Percentiles rank a stretch among this genome's conserved stretches.
phyloP scores from a whole-genome alignment of 2,888 invertebrate species.

The Caenorhabditis imperialis region DNA sequence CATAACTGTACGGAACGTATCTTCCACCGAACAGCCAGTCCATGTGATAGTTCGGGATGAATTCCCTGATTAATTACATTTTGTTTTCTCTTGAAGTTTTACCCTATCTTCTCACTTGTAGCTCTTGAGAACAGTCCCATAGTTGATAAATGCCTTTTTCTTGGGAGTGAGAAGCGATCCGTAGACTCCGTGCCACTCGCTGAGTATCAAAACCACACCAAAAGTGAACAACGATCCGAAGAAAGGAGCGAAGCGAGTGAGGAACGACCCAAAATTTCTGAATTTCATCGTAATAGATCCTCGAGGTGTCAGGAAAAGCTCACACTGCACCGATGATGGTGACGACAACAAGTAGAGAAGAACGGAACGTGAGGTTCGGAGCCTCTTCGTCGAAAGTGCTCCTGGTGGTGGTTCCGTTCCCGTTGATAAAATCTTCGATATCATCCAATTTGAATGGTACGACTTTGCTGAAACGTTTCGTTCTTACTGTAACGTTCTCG shows the following conservation, averaged over 20 bases:
- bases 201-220: conserved; percentile 3
- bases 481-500: background rate
- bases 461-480: conserved; percentile 11
- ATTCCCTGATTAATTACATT: conserved; percentile 32
- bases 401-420: conserved; percentile 12
- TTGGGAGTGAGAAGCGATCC: conserved; percentile 22
- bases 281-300: background rate
- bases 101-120: conserved; percentile 15
- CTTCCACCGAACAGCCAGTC: conserved; percentile 44
- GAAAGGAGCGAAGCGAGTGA: conserved; percentile 7
- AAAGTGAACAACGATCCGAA: conserved; percentile 19
- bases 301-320: background rate
- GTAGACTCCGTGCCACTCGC: conserved; percentile 46
- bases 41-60: conserved; percentile 40
- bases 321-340: conserved; percentile 10
- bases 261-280: conserved; percentile 4
- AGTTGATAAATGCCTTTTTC: conserved; percentile 32
- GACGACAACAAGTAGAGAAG: conserved; percentile 7
- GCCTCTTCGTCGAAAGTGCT: conserved; percentile 13
- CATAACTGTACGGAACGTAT: conserved; percentile 44
- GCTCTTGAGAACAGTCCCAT: conserved; percentile 27
- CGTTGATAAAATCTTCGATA: conserved; percentile 26
- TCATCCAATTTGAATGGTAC: conserved; percentile 28
- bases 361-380: conserved; percentile 16
- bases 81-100: background rate